Evolutionary conservation across 2,888 invertebrate species (phyloP).

Genomic region (Melanargia galathea): DNA sequence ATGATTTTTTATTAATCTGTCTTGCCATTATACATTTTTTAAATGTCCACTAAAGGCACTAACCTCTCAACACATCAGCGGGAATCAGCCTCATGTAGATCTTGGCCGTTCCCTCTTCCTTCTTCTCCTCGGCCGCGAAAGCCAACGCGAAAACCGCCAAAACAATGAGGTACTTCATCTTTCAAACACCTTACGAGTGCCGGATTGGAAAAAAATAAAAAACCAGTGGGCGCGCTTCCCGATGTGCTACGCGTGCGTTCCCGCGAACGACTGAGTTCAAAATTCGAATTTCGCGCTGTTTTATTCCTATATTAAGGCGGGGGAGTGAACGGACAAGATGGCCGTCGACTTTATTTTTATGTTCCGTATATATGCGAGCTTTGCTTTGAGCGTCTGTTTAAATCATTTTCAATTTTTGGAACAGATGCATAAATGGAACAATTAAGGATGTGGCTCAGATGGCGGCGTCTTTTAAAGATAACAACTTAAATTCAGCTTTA

Average conservation of each 20-base stretch:
- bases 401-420: neutral
- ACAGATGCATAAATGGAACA: neutral
- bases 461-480: too few species aligned
- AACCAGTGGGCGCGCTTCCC: slow-evolving; percentile 54
- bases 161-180: slow-evolving; percentile 82
- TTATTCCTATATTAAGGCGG: slow-evolving; percentile 54
- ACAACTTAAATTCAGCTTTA: too few species aligned
- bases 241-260: slow-evolving; percentile 57
- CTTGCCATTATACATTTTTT: neutral
- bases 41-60: slow-evolving; percentile 52
- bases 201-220: slow-evolving; percentile 51
- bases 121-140: slow-evolving; percentile 81
- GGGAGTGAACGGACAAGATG: slow-evolving; percentile 63
- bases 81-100: slow-evolving; percentile 92
- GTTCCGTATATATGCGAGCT: slow-evolving; percentile 17
- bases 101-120: slow-evolving; percentile 83
- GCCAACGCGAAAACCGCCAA: slow-evolving; percentile 78
- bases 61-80: slow-evolving; percentile 95
- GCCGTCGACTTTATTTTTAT: slow-evolving; percentile 36
- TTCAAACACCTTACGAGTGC: slow-evolving; percentile 58
- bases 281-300: slow-evolving; percentile 61
- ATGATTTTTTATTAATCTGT: too few species aligned
- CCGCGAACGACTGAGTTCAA: slow-evolving; percentile 70
- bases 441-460: neutral
- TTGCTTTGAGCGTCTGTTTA: slow-evolving; percentile 19